A percentile compares a stretch with the other conserved stretches of the same genome.
These are phyloP conservation scores for Todus mexicanus DNA, from an alignment of 2,797 vertebrate species.

Conservation along the genomic window DNA sequence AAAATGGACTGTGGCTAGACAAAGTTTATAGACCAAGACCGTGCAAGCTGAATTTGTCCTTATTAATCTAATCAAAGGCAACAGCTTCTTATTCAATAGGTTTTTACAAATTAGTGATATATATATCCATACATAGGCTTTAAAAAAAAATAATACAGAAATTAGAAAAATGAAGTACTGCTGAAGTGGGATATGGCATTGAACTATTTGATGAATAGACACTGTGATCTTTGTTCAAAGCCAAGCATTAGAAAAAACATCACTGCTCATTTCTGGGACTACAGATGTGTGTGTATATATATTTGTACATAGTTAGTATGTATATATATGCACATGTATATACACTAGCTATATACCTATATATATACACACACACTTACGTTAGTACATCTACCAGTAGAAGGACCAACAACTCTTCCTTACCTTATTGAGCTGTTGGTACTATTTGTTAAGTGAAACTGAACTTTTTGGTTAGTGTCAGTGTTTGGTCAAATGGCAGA, in stretches of 20 bases:
- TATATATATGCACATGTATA: not conserved
- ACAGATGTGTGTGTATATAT: not conserved
- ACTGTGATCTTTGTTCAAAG: not conserved
- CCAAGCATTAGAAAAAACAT: not conserved
- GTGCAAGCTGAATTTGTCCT: not conserved
- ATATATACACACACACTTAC: not conserved
- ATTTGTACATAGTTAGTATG: too few species aligned
- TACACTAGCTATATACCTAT: not conserved
- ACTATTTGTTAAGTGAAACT: not conserved
- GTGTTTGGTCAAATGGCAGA: not conserved
- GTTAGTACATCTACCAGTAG: not conserved
- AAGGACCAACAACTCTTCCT: not conserved
- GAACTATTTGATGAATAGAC: rapidly evolving
- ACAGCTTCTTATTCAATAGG: not conserved
- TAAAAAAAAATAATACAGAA: too few species aligned
- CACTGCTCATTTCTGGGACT: not conserved
- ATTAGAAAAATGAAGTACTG: not conserved
- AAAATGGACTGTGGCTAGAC: not conserved
- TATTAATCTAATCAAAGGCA: not conserved
- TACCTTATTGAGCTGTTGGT: not conserved
- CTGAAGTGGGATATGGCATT: not conserved
- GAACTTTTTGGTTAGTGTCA: not conserved
- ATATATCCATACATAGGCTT: not conserved
- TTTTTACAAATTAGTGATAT: not conserved
- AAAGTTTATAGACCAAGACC: not conserved